Base-by-base conservation (phyloP, 1,140 invertebrate genomes). In the Aphelenchoides besseyi region DNA sequence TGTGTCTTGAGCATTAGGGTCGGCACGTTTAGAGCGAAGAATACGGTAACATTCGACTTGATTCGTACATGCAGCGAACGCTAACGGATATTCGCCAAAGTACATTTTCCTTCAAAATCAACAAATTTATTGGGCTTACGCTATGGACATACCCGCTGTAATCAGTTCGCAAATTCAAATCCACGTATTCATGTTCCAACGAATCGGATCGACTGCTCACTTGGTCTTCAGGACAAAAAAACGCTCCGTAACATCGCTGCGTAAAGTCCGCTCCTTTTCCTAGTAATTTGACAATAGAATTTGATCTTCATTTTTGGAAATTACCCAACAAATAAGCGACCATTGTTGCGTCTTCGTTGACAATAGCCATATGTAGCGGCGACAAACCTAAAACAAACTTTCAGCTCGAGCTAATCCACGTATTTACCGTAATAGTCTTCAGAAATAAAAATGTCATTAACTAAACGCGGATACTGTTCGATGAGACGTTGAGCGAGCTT, bases 161-260 rank as follows among this genome's bases (percentile, higher is more conserved):
- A 87, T 95, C 93, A 8, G 94, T 97, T 74, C 91, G 89, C 0
- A 53, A 41, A 33, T 37, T 53, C 0, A 97, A 88, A 75, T 91
- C 91, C 23, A 95, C 91, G 89, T 90, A 92, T 86, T 98, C 95
- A 77, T 96, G 92, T 68, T 95, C 92, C 0, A 91, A 83, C 0
- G 89, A 91, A 85, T 97, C 94, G 0, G 88, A 88, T 18, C 94
- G 87, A 0, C 92, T 91, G 0, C 90, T 89, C 85, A 97, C 97
- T 86, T 97, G 95, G 86, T 98, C 95, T 86, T 97, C 94, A 0
- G 94, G 92, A 68, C 90, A 91, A 91, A 98, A 97, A 80, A 98
- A 98, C 79, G 92, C 93, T 0, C 95, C 95, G 75, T 90, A 91
- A 79, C n/a, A n/a, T n/a, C n/a, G n/a, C n/a, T n/a, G n/a, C n/a